Evolutionary conservation across 2,888 invertebrate genomes (phyloP).

Genomic region (Clusia tigrina): DNA sequence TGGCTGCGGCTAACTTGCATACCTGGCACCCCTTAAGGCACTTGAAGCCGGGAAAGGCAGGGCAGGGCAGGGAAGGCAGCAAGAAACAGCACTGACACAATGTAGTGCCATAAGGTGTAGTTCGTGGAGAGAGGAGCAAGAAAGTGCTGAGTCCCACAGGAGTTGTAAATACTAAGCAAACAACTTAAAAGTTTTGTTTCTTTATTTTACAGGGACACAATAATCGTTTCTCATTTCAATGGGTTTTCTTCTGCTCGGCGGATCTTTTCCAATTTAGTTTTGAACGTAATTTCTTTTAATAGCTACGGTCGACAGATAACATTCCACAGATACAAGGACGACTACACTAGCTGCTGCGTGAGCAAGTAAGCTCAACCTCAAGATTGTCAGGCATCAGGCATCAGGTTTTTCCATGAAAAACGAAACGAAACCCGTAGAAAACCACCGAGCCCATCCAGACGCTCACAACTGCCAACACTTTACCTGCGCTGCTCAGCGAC

Average conservation of each 20-base stretch:
- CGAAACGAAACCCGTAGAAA: slow-evolving; percentile 17
- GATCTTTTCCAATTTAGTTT: slow-evolving; percentile 57
- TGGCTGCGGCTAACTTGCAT: too few relatives aligned
- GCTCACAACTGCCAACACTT: not conserved
- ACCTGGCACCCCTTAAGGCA: slow-evolving; percentile 11
- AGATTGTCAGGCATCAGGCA: not conserved
- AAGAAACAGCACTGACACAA: slow-evolving; percentile 20
- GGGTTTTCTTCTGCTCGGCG: slow-evolving; percentile 37
- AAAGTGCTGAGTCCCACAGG: slow-evolving; percentile 52
- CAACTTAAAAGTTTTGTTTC: slow-evolving; percentile 59
- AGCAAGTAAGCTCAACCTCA: not conserved
- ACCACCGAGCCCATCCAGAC: slow-evolving; percentile 29
- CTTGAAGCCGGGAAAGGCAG: not conserved
- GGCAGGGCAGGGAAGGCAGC: slow-evolving; percentile 12
- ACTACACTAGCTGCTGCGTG: slow-evolving; percentile 6
- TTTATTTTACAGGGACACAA: slow-evolving; percentile 50
- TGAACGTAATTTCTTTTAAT: slow-evolving; percentile 63
- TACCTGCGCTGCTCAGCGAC: not conserved
- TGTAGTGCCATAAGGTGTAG: slow-evolving; percentile 3
- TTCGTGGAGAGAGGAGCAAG: not conserved
- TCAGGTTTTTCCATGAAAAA: not conserved
- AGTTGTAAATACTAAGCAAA: slow-evolving; percentile 62
- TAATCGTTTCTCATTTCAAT: slow-evolving; percentile 64
- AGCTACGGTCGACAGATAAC: slow-evolving; percentile 58
- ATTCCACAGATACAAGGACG: slow-evolving; percentile 40